Conservation (phyloP, 2,888 invertebrate species). For the Amiota minor region DNA sequence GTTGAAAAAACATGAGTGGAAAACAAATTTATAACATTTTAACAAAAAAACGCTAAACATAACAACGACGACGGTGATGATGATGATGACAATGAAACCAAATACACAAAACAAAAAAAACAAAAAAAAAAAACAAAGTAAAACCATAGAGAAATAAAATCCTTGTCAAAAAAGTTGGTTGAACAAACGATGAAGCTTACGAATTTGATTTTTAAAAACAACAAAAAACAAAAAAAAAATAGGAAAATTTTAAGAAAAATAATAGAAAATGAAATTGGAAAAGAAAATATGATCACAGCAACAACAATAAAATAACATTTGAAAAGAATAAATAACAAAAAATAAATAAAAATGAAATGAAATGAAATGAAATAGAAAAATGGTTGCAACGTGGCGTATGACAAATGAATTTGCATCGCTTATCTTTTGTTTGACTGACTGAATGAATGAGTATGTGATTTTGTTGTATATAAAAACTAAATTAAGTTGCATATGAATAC, state of each 20-base stretch:
- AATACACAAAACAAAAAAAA: too few species aligned
- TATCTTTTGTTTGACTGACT: neutral
- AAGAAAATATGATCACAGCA: too few species aligned
- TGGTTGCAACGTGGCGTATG: neutral
- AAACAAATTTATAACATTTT: conserved; percentile 10
- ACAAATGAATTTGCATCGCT: conserved; percentile 4
- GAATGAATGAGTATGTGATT: neutral
- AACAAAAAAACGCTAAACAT: neutral
- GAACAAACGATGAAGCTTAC: too few species aligned
- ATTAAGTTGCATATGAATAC: too few species aligned
- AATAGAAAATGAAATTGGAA: conserved; percentile 10
- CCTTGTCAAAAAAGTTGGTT: too few species aligned
- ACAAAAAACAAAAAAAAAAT: neutral
- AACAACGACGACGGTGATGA: too few species aligned
- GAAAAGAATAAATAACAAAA: neutral
- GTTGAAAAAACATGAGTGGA: neutral
- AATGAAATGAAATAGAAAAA: neutral
- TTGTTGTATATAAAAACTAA: neutral
- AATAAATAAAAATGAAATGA: neutral
- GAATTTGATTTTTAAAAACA: conserved; percentile 1
- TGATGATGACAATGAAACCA: too few species aligned
- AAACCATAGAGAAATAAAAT: too few species aligned
- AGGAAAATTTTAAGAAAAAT: conserved; percentile 29
- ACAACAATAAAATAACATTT: too few species aligned
- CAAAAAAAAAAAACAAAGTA: too few species aligned